Base-by-base conservation (phyloP, 2,113 vertebrate species). In the Myrmophylax atrothorax region DNA sequence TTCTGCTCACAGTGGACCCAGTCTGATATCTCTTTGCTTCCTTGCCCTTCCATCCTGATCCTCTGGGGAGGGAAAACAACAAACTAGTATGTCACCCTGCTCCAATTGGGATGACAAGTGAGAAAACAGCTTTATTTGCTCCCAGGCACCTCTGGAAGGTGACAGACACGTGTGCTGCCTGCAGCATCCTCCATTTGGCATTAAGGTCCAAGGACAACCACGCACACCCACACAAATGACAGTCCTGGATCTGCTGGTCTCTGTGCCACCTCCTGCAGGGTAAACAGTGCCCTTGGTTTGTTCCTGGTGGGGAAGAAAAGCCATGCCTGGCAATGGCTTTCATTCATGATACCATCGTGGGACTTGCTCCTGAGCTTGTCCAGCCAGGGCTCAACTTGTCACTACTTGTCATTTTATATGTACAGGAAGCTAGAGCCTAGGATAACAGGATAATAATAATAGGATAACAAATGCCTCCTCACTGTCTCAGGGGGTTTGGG, bases 401-500 rank as follows among this genome's bases (percentile, higher is more conserved):
- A 44, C 50, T 40, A 56, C 62, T 72, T 77, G 58, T 73, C 44
- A 33, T 84, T 86, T 84, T 64, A 47, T n/a, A 79, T 79, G 78
- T 82, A 73, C 69, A 87, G 82, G 73, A 84, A 55, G 60, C 91
- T 82, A 74, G 70, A 87, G 84, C 76, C 91, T 44, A 66, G 64
- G 78, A 90, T 56, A 90, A 77, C 56, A 56, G 88, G 88, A 63
- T 77, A 84, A 63, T 77, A 84, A 90, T 55, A 90, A 90, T 55
- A 87, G 82, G 87, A 66, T 86, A 88, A 91, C 68, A 93, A 95
- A 95, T 72, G 73, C 55, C 66, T 88, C 64, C 66, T 82, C 37
- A 2, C 19, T 46, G 72, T 90, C 94, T 82, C 58, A 19, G 44
- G 38, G 86, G 73, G 52, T 18, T 91, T 73, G 3, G 25, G 62